Base-by-base conservation (phyloP, 2,113 vertebrate genomes). In the Theropithecus gelada region DNA sequence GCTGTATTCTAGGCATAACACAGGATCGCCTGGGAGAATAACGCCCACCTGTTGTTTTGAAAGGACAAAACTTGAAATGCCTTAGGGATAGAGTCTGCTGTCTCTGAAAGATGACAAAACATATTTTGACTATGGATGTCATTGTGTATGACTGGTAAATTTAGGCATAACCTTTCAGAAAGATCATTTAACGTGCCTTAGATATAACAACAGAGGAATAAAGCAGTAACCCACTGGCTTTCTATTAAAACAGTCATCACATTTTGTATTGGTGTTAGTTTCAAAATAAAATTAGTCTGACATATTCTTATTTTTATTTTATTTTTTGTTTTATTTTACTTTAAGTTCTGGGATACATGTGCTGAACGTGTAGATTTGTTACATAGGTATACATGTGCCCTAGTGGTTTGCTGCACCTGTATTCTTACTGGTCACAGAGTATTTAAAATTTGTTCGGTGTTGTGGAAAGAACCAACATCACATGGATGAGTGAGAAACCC, bases 221-320 rank as follows among this genome's bases (percentile, higher is more conserved):
- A 64, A 64, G 13, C 5, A 55, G 12, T n/a, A 80, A 38, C 1
- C n/a, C 20, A 82, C 17, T 66, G 32, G 23, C 48, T 86, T 93
- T 96, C 11, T 68, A 52, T 57, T 43, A 83, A 89, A 76, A 17
- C 22, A 78, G 2, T 48, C 22, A 43, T 16, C 20, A 43, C 6
- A 43, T 25, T 93, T 85, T 57, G 10, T 70, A 52, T 38, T 79
- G 14, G 14, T n/a, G 6, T 35, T 64, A 48, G 23, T 78, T 85
- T 61, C 45, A 93, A 91, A 82, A 79, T 93, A 87, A 94, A 92
- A 57, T n/a, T 32, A 90, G 78, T 57, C 30, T 11, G 85, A 43
- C 27, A 7, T 82, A 68, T 73, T 79, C 40, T 68, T 61, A 85
- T 11, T 20, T 32, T 64, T 14, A 64, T 64, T 64, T 27, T 14